Base-by-base conservation (phyloP, 2,888 invertebrate genomes). In the Trachelus troglodyta region DNA sequence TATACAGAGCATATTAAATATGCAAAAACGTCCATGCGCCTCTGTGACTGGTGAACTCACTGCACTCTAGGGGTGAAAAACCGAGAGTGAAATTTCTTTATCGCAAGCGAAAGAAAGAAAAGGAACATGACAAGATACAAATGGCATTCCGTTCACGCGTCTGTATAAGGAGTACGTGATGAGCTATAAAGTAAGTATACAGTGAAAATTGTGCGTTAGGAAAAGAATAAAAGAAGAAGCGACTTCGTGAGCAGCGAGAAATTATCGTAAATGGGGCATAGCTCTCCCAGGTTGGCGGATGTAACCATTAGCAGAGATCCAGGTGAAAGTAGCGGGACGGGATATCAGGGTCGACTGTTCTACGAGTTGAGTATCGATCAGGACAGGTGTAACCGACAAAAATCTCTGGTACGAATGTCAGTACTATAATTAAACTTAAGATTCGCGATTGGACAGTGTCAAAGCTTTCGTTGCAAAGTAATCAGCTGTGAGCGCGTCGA, bases 301-400 rank as follows among this genome's bases (percentile, higher is more conserved):
- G 87, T 87, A 86, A 86, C 88, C 86, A 88, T 87, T 87, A 87
- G 84, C 84, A 84, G 82, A 84, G 85, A 86, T 85, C 83, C 85
- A 87, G 87, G 89, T 89, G 89, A 89, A 88, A 89, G 88, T 88
- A 87, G 87, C 85, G 84, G 85, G 83, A 84, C 83, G 81, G 80
- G 84, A 30, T 82, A 86, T 84, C 82, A 82, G 77, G 80, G 81
- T 82, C 83, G 81, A 77, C 34, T 74, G 79, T 79, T 81, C 76
- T 80, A 74, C 76, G 73, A 76, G 77, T 6, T 34, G 74, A 74
- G 74, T 69, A 78, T 76, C 79, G 77, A 82, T 73, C 74, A 77
- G 79, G 56, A 81, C 83, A 85, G 83, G 83, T 84, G 82, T 80
- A n/a, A 34, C 35, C 74, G 74, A 34, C 33, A 33, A 35, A 34